Evolutionary conservation across 2,888 invertebrate species (phyloP), one percentile per base, ranked within the genome.

Genomic region (Chydorus sphaericus): DNA sequence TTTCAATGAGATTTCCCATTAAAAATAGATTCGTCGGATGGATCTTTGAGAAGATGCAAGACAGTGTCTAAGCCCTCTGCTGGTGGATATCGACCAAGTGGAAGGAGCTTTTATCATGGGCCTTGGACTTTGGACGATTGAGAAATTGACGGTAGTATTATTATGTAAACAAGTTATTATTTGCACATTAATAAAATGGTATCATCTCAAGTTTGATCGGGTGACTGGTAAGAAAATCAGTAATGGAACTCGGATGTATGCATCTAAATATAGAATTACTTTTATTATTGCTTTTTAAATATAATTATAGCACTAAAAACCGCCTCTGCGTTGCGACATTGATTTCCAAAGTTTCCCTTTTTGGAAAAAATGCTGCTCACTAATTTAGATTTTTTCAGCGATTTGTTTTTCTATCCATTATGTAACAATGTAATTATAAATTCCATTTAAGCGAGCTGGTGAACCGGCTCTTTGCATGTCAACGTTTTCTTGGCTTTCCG

Each of bases 401-500:
- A 44, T 37, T 8, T 7, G 4, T 20, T 30, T 66, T 66, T 11
- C n/a, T n/a, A n/a, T n/a, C n/a, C n/a, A n/a, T n/a, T n/a, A n/a
- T n/a, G n/a, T n/a, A n/a, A n/a, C n/a, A n/a, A n/a, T n/a, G n/a
- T n/a, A n/a, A n/a, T n/a, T n/a, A n/a, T n/a, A n/a, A n/a, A n/a
- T n/a, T n/a, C n/a, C n/a, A n/a, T n/a, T n/a, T n/a, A n/a, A n/a
- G 57, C 77, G 77, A 5, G 72, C 73, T 14, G 77, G 74, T 4
- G 78, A 78, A 64, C 77, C 77, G 11, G 74, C 77, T 2, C 62
- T 74, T 2, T 74, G 75, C 61, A 63, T 76, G 66, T 67, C 39
- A 62, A 64, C 3, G 65, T 76, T 33, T 74, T 80, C 1, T 75
- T 83, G 59, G 85, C 84, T 0, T 68, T 85, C 5, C 74, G 84